Evolutionary conservation across 2,113 vertebrate genomes (phyloP).

Genomic region (Rhodinocichla rosea): DNA sequence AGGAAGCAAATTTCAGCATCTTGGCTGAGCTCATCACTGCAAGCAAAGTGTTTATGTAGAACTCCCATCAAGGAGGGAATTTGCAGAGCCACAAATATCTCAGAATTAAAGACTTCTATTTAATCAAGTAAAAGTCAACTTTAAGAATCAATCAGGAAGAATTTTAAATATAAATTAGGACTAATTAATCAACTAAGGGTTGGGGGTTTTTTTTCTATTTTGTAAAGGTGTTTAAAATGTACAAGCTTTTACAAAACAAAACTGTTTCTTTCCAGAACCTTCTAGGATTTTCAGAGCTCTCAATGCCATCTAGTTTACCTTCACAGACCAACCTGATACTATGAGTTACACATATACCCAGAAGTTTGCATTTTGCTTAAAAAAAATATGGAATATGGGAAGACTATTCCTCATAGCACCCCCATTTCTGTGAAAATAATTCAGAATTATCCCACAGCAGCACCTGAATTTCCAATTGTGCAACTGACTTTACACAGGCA

Average conservation of each 20-base stretch:
- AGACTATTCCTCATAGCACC: neutral
- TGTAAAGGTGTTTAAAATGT: conserved; percentile 17
- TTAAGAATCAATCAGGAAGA: conserved; percentile 38
- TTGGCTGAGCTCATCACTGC: neutral
- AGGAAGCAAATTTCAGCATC: neutral
- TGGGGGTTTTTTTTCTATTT: neutral
- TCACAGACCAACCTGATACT: neutral
- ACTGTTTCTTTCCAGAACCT: neutral
- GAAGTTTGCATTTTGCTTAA: neutral
- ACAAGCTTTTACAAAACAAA: neutral
- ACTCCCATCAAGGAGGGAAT: neutral
- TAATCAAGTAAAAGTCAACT: conserved; percentile 57
- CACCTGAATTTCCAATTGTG: neutral
- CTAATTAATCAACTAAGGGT: conserved; percentile 41
- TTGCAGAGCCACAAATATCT: conserved; percentile 46
- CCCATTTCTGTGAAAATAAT: neutral
- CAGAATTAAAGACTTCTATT: conserved; percentile 36
- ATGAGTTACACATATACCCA: neutral
- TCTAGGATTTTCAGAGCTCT: neutral
- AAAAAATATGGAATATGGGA: neutral
- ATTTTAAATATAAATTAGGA: conserved; percentile 55
- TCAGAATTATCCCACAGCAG: neutral
- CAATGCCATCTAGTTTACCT: neutral
- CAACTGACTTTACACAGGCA: neutral
- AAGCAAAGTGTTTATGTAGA: neutral